phyloP scores from a whole-genome alignment of 1,140 invertebrate species.

The Drosophila ironensis region DNA sequence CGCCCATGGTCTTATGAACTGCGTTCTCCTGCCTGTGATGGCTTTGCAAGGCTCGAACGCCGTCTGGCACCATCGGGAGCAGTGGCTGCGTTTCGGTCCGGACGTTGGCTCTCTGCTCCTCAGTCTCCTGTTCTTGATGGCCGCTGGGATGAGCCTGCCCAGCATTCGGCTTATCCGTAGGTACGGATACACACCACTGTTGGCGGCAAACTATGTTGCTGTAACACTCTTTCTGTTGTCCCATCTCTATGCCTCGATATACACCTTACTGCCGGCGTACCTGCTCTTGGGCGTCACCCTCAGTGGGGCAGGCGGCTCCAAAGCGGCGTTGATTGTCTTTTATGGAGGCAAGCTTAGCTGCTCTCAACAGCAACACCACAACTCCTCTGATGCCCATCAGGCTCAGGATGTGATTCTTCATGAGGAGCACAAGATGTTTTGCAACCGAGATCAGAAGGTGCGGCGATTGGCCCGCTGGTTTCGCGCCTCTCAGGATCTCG shows the following conservation, averaged over 20 bases:
- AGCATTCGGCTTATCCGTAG: slow-evolving; percentile 83
- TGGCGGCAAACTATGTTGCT: slow-evolving; percentile 83
- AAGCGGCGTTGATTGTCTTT: slow-evolving; percentile 84
- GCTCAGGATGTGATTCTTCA: slow-evolving; percentile 53
- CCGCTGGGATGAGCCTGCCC: slow-evolving; percentile 83
- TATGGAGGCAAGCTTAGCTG: slow-evolving; percentile 85
- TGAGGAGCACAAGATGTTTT: slow-evolving; percentile 81
- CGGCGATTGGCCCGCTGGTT: slow-evolving; percentile 76
- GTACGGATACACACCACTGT: slow-evolving; percentile 83
- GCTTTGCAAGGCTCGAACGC: slow-evolving; percentile 84
- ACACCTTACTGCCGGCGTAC: slow-evolving; percentile 84
- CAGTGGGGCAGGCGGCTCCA: slow-evolving; percentile 83
- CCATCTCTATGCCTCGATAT: slow-evolving; percentile 86
- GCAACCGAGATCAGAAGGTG: slow-evolving; percentile 81
- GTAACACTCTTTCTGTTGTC: slow-evolving; percentile 84
- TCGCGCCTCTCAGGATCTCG: slow-evolving; percentile 83
- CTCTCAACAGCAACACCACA: slow-evolving; percentile 76
- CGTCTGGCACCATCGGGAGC: slow-evolving; percentile 82
- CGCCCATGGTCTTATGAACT: slow-evolving; percentile 84
- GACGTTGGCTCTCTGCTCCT: slow-evolving; percentile 84
- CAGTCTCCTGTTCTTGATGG: slow-evolving; percentile 83
- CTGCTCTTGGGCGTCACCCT: slow-evolving; percentile 84
- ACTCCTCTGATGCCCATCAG: slow-evolving; percentile 82
- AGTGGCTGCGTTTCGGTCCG: slow-evolving; percentile 72
- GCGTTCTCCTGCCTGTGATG: slow-evolving; percentile 85